These are phyloP conservation scores for Marisa cornuarietis DNA, from an alignment of 1,140 invertebrate genomes.

Conservation along the genomic window DNA sequence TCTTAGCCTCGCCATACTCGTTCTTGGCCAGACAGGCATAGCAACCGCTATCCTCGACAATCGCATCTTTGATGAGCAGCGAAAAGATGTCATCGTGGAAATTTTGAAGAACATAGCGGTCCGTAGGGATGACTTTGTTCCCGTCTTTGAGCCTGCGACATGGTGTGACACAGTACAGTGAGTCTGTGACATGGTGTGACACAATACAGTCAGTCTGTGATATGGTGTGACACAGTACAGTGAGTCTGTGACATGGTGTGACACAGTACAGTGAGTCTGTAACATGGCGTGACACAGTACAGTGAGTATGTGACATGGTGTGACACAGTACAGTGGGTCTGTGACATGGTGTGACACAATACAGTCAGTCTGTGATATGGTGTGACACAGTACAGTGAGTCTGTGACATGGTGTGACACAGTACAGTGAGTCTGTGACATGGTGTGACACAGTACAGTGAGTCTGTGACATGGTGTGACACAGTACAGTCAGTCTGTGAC, in stretches of 20 bases:
- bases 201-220: constrained; percentile 71
- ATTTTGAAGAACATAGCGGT: constrained; percentile 87
- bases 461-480: no score
- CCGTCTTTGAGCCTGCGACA: constrained; percentile 80
- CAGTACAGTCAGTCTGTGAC: no score
- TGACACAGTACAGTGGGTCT: neutral
- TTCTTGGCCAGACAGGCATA: constrained; percentile 71
- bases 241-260: no score
- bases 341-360: neutral
- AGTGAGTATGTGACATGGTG: neutral
- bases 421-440: no score
- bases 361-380: neutral
- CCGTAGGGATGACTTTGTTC: constrained; percentile 81
- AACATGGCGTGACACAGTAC: no score
- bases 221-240: no score
- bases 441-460: no score
- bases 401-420: no score
- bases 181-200: no score
- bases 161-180: no score
- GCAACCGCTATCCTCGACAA: constrained; percentile 72
- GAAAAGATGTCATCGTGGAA: constrained; percentile 91
- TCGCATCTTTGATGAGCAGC: constrained; percentile 78
- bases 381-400: no score
- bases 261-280: no score
- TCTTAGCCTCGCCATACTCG: constrained; percentile 68